Evolutionary conservation across 2,797 vertebrate genomes (phyloP).

Genomic region (Centropyge bicolor): DNA sequence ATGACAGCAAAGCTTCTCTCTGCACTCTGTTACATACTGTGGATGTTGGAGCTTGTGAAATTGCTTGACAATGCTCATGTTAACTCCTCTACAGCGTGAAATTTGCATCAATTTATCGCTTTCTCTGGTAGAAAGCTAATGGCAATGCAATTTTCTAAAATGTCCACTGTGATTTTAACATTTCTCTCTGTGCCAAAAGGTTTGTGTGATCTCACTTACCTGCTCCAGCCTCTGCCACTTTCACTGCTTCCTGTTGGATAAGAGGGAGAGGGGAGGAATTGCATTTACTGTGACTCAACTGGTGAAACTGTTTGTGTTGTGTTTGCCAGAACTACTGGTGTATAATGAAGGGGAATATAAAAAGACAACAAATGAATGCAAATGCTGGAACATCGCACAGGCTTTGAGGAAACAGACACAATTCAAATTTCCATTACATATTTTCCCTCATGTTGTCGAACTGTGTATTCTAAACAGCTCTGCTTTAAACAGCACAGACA

Average conservation of each 20-base stretch:
- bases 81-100: not conserved
- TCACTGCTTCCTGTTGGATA: conserved; percentile 57
- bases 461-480: not conserved
- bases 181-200: not conserved
- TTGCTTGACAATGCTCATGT: conserved; percentile 5
- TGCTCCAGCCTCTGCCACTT: conserved; percentile 23
- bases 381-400: conserved; percentile 17
- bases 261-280: conserved; percentile 41
- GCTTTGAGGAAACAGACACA: not conserved
- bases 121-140: not conserved
- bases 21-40: not conserved
- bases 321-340: conserved; percentile 2
- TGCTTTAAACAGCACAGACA: not conserved
- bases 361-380: conserved; percentile 28
- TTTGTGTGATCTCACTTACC: conserved; percentile 58
- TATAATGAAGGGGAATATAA: conserved; percentile 11
- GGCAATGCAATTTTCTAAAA: conserved; percentile 11
- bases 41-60: conserved; percentile 12
- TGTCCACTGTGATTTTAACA: conserved; percentile 12
- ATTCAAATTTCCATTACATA: not conserved
- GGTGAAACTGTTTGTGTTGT: conserved; percentile 4
- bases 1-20: conserved; percentile 3
- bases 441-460: not conserved
- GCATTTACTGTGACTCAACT: conserved; percentile 5
- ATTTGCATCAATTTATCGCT: not conserved